Evolutionary conservation across 2,113 vertebrate species (phyloP).

Genomic region (Pseudorasbora parva): DNA sequence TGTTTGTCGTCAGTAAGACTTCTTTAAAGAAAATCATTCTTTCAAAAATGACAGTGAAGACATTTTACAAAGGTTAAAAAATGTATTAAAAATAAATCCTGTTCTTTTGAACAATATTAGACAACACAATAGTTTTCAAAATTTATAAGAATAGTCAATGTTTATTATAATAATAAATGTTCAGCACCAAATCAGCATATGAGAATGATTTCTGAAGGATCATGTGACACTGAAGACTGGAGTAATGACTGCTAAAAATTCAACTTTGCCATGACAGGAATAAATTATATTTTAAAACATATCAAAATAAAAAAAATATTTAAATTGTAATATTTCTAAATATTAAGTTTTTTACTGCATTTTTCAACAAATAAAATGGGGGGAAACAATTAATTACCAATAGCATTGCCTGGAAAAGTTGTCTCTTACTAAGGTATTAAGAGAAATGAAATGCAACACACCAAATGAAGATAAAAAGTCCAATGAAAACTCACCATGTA

Average conservation of each 20-base stretch:
- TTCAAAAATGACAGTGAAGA: not conserved
- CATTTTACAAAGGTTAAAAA: not conserved
- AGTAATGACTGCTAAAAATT: not conserved
- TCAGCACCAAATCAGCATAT: not conserved
- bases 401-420: not conserved
- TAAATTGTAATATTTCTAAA: not conserved
- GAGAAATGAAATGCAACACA: not conserved
- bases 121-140: not conserved
- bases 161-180: not conserved
- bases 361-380: not conserved
- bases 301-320: too few species aligned
- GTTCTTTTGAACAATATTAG: not conserved
- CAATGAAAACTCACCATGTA: slow-evolving; percentile 83
- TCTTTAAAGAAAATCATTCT: not conserved
- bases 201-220: not conserved
- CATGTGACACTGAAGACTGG: too few species aligned
- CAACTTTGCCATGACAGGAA: too few species aligned
- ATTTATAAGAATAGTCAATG: not conserved
- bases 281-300: too few species aligned
- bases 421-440: not conserved
- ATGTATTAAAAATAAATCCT: not conserved
- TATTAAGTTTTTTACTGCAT: not conserved
- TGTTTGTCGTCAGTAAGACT: not conserved
- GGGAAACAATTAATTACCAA: too few species aligned
- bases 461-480: not conserved